A percentile compares a stretch with the other conserved stretches of the same genome.
phyloP scores from a whole-genome alignment of 2,797 vertebrate genomes.

The Scleropages formosus region DNA sequence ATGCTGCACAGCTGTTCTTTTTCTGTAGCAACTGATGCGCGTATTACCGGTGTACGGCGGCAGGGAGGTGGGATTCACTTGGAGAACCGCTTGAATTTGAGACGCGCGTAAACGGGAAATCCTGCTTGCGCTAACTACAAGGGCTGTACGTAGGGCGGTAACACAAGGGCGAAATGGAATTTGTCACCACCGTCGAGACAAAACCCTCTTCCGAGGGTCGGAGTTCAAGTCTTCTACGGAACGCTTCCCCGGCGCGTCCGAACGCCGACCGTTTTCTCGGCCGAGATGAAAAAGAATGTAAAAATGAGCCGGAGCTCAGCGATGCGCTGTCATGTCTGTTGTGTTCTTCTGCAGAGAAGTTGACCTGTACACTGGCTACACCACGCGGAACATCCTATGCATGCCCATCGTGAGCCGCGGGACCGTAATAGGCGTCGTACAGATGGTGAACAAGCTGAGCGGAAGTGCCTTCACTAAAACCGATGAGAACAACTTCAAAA shows the following conservation, averaged over 20 bases:
- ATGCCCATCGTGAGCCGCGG: constrained; percentile 99
- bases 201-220: not conserved
- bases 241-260: constrained; percentile 4
- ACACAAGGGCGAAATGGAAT: not conserved
- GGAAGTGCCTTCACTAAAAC: constrained; percentile 99
- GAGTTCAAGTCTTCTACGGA: no score
- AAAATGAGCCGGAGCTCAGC: not conserved
- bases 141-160: no score
- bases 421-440: constrained; percentile 93
- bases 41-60: not conserved
- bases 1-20: not conserved
- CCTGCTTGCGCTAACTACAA: not conserved
- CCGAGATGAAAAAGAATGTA: not conserved
- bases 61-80: not conserved
- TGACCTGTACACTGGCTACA: constrained; percentile 97
- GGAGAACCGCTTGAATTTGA: not conserved
- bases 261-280: constrained; percentile 1
- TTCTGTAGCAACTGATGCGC: constrained; percentile 1
- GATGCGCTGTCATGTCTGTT: not conserved
- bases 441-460: constrained; percentile 98
- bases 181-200: not conserved
- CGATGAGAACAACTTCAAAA: constrained; percentile 99
- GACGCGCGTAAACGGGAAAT: not conserved
- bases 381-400: constrained; percentile 95
- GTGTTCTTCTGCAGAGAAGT: constrained; percentile 78